These are phyloP conservation scores for Drosophila paranaensis DNA, from an alignment of 2,888 invertebrate species.

Conservation along the genomic window DNA sequence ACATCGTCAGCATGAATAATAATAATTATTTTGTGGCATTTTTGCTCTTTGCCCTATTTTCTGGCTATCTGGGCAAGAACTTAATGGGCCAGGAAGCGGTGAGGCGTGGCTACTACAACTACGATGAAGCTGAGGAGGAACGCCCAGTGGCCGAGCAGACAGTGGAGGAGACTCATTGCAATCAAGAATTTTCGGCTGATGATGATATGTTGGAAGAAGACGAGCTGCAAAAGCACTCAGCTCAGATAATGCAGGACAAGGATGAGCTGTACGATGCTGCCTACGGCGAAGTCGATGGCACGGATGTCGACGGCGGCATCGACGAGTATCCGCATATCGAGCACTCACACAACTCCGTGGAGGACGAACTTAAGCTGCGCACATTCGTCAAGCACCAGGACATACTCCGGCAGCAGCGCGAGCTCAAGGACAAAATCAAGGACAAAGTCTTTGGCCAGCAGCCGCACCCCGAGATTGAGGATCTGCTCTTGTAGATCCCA, in stretches of 20 bases:
- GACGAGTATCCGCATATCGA: not conserved
- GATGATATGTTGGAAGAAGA: not conserved
- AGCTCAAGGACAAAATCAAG: not conserved
- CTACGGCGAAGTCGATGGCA: not conserved
- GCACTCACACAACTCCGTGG: not conserved
- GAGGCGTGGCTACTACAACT: constrained; percentile 4
- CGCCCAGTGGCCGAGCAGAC: not conserved
- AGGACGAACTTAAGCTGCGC: not conserved
- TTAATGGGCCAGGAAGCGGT: not conserved
- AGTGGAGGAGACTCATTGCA: not conserved
- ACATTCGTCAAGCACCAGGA: not conserved
- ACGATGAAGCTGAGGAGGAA: not conserved
- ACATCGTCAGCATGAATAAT: constrained; percentile 8
- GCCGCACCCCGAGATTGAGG: not conserved
- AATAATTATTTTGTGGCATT: constrained; percentile 6
- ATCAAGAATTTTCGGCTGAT: not conserved
- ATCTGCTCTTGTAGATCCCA: not conserved
- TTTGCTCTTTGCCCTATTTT: not conserved
- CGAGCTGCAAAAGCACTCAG: not conserved
- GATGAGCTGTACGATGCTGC: not conserved
- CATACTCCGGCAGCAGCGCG: not conserved
- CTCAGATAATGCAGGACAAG: not conserved
- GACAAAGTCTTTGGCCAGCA: not conserved
- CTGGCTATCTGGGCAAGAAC: not conserved
- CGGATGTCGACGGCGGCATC: not conserved